These are phyloP conservation scores for Halesus radiatus DNA, from an alignment of 1,140 invertebrate genomes.

Conservation along the genomic window DNA sequence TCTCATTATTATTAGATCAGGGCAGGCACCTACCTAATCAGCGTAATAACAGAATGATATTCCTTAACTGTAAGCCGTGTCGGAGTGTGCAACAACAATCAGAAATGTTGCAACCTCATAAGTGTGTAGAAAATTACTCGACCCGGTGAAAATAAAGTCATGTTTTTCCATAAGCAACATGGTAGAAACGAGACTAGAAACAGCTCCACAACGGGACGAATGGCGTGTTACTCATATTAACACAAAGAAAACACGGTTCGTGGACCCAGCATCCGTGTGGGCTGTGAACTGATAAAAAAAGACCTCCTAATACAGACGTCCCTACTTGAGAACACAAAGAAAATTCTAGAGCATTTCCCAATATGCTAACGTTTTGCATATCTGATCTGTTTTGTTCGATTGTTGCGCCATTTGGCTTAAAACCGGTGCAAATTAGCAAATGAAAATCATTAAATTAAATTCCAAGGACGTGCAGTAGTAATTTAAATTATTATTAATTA, in stretches of 20 bases:
- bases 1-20: no score
- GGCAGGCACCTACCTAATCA: no score
- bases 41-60: no score
- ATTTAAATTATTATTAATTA: no score
- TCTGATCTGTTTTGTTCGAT: conserved; percentile 35
- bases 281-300: conserved; percentile 2
- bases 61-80: no score
- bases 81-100: no score
- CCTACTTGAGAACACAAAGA: conserved; percentile 29
- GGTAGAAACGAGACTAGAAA: conserved; percentile 7
- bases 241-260: conserved; percentile 10
- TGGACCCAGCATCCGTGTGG: not conserved
- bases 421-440: conserved; percentile 14
- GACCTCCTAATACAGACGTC: conserved; percentile 24
- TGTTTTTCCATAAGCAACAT: conserved; percentile 12
- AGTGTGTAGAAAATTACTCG: not conserved
- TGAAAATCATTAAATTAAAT: not conserved
- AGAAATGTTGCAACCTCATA: no score
- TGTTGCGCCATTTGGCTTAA: conserved; percentile 25
- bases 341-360: conserved; percentile 37
- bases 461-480: no score
- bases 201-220: not conserved
- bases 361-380: conserved; percentile 21
- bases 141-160: not conserved
- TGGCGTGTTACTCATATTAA: not conserved